phyloP scores from a whole-genome alignment of 92 coral and sea anemone species.

The Micromussa lordhowensis region DNA sequence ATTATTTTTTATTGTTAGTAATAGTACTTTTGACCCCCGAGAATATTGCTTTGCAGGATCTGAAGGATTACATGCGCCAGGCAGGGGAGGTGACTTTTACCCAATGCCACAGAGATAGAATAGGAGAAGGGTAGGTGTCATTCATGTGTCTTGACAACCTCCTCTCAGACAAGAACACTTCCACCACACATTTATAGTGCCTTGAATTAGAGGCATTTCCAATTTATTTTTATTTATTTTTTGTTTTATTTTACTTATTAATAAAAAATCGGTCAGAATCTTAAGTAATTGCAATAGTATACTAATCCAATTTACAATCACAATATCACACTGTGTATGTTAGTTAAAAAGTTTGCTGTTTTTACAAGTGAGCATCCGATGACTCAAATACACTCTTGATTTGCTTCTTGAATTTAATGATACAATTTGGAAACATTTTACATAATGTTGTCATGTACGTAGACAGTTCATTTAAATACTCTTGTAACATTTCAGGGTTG shows the following conservation, averaged over 20 bases:
- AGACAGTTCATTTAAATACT: no score
- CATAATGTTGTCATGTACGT: not conserved
- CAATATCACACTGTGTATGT: not conserved
- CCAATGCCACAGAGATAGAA: constrained; percentile 98
- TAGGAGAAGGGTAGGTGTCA: constrained; percentile 90
- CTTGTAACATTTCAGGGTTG: constrained; percentile 60
- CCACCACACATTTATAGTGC: not conserved
- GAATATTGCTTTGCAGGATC: constrained; percentile 67
- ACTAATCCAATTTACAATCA: no score
- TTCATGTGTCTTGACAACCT: not conserved
- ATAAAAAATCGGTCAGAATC: no score
- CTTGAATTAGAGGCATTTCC: no score
- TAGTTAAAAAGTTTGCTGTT: no score
- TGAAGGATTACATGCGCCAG: constrained; percentile 97
- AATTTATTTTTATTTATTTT: no score
- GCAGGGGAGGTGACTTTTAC: constrained; percentile 97
- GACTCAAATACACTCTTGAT: no score
- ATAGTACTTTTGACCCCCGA: not conserved
- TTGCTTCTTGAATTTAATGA: no score
- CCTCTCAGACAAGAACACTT: not conserved
- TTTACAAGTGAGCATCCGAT: no score
- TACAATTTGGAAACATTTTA: no score
- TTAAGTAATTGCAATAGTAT: no score
- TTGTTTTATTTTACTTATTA: no score
- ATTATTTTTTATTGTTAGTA: not conserved